Evolutionary conservation across 2,113 vertebrate species (phyloP), one percentile per base, ranked within the genome.

Genomic region (Tupaia tana): DNA sequence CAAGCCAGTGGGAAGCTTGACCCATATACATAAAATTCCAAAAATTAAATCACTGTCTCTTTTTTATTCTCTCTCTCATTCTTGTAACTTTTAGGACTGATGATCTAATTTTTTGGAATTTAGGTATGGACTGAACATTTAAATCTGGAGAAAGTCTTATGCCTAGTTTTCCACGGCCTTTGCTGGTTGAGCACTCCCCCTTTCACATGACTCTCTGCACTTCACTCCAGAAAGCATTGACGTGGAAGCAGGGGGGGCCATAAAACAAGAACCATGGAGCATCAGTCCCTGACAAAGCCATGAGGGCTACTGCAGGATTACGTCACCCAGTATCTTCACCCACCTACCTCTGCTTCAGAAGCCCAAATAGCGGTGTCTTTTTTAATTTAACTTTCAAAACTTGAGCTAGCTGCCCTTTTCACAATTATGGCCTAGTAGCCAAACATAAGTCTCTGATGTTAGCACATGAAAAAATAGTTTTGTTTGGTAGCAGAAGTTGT

Each of bases 391-490:
- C 61, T 73, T 81, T 86, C 58, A 69, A 92, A 67, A 64, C 63
- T 54, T 90, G n/a, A 80, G n/a, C 64, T 29, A 27, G 56, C 67
- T 14, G 73, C 9, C 59, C 24, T 80, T 88, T 85, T 93, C 24
- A 56, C 31, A 77, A 64, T 69, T 80, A 61, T 61, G 29, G 16
- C 22, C 19, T 80, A 12, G 15, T 18, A 86, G 54, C 27, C 67
- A 90, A 78, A 71, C 31, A 75, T 15, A 73, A 18, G 43, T 59
- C 61, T 75, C 74, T 78, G 56, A 91, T 93, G 83, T 93, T 70
- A 89, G 31, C n/a, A 91, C 20, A 81, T 25, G 11, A 82, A 95
- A 71, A 66, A 3, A 16, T 52, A 59, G 58, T 74, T 59, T 93
- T 58, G 52, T 93, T 95, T 78, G 84, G 75, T 73, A 82, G 58